Conservation (phyloP, 1,140 invertebrate species). For the Eueides isabella region DNA sequence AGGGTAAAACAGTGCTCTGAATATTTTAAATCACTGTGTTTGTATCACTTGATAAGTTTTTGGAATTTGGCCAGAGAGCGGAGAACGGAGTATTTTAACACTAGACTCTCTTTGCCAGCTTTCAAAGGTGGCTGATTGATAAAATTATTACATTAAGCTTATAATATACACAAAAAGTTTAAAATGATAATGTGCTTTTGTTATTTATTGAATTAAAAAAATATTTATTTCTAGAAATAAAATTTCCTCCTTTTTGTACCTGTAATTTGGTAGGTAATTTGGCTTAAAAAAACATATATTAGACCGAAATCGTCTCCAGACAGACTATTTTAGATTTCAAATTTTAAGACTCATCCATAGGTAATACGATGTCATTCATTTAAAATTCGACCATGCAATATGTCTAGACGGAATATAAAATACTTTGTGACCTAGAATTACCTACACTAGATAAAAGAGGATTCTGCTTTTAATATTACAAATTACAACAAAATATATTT, state of each 20-base stretch:
- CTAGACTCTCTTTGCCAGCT: too few relatives aligned
- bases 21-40: too few relatives aligned
- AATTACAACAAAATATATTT: neutral
- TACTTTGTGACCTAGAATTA: slow-evolving; percentile 78
- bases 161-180: too few relatives aligned
- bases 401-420: slow-evolving; percentile 80
- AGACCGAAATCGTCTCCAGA: slow-evolving; percentile 60
- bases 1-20: too few relatives aligned
- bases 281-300: slow-evolving; percentile 26
- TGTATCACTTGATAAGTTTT: too few relatives aligned
- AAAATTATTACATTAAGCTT: too few relatives aligned
- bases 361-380: slow-evolving; percentile 76
- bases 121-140: too few relatives aligned
- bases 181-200: too few relatives aligned
- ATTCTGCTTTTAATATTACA: slow-evolving; percentile 5
- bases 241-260: neutral
- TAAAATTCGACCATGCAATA: slow-evolving; percentile 81
- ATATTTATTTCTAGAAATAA: too few relatives aligned
- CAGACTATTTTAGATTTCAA: slow-evolving; percentile 76
- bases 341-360: slow-evolving; percentile 75
- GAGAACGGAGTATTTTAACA: too few relatives aligned
- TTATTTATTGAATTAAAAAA: too few relatives aligned
- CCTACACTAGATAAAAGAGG: slow-evolving; percentile 50
- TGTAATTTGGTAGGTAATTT: neutral
- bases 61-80: too few relatives aligned